These are phyloP conservation scores for Drosophila mimetica DNA, from an alignment of 2,888 invertebrate species.

Conservation along the genomic window DNA sequence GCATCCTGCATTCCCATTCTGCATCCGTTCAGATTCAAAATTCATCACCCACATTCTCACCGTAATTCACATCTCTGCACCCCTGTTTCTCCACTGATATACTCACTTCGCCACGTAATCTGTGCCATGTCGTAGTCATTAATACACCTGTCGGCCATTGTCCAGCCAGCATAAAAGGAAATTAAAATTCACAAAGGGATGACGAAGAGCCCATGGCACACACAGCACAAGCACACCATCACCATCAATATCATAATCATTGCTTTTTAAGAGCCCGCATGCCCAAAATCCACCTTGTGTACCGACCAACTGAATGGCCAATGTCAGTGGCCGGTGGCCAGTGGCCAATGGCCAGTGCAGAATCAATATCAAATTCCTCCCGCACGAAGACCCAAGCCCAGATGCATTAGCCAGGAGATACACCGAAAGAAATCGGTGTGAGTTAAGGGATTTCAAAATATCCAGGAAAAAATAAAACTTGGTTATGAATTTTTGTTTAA, in stretches of 20 bases:
- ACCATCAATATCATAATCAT: slow-evolving; percentile 31
- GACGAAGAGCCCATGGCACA: slow-evolving; percentile 5
- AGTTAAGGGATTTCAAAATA: too few species aligned
- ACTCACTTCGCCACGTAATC: slow-evolving; percentile 30
- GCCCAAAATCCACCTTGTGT: slow-evolving; percentile 6
- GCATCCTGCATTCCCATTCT: background rate
- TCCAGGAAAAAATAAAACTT: too few species aligned
- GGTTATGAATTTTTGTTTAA: too few species aligned
- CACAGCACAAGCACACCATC: slow-evolving; percentile 6
- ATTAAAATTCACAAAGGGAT: slow-evolving; percentile 23
- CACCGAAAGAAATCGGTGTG: background rate
- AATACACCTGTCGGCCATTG: slow-evolving; percentile 38
- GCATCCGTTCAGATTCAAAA: background rate
- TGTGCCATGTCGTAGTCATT: slow-evolving; percentile 41
- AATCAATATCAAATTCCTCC: slow-evolving; percentile 24
- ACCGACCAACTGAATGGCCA: background rate
- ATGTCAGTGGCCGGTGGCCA: background rate
- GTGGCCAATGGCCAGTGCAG: slow-evolving; percentile 2
- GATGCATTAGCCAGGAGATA: slow-evolving; percentile 9
- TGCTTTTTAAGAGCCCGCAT: slow-evolving; percentile 32
- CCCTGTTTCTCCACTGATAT: slow-evolving; percentile 1
- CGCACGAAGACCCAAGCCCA: background rate
- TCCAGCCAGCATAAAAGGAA: slow-evolving; percentile 51
- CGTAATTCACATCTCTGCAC: slow-evolving; percentile 7
- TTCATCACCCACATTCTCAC: slow-evolving; percentile 1